These are phyloP conservation scores for Cotesia vestalis DNA, from an alignment of 1,140 invertebrate species.

Conservation along the genomic window DNA sequence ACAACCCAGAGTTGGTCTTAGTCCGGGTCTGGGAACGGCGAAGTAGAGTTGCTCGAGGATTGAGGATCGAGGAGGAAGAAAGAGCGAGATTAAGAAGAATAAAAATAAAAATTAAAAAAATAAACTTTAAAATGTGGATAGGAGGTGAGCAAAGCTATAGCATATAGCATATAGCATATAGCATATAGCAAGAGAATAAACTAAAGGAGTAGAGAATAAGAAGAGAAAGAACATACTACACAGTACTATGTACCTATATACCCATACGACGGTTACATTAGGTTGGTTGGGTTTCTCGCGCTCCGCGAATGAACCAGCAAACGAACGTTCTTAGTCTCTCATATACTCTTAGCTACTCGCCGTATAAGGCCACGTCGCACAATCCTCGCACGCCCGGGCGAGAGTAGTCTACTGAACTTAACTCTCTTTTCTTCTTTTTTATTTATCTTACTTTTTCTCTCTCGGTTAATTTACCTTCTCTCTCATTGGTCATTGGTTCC, in stretches of 20 bases:
- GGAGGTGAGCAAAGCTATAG: neutral
- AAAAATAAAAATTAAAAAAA: constrained; percentile 24
- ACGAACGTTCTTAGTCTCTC: neutral
- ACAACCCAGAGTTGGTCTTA: neutral
- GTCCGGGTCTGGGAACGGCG: too few relatives aligned
- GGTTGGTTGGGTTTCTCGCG: constrained; percentile 28
- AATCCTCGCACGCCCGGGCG: constrained; percentile 27
- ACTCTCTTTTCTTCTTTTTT: neutral
- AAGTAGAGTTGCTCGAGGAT: neutral
- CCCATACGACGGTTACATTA: too few relatives aligned
- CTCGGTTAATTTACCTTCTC: neutral
- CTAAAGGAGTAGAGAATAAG: constrained; percentile 19
- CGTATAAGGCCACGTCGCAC: constrained; percentile 35
- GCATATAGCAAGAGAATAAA: constrained; percentile 11
- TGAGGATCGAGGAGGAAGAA: neutral
- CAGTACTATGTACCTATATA: too few relatives aligned
- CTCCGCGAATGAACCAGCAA: neutral
- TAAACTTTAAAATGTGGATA: constrained; percentile 20
- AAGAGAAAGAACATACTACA: constrained; percentile 8
- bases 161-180: neutral
- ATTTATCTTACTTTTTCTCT: neutral
- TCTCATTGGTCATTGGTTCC: neutral
- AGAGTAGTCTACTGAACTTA: constrained; percentile 7
- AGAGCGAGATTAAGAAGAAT: constrained; percentile 14
- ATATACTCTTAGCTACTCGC: constrained; percentile 15